Base-by-base conservation (phyloP, 2,888 invertebrate genomes). In the Unio pictorum region DNA sequence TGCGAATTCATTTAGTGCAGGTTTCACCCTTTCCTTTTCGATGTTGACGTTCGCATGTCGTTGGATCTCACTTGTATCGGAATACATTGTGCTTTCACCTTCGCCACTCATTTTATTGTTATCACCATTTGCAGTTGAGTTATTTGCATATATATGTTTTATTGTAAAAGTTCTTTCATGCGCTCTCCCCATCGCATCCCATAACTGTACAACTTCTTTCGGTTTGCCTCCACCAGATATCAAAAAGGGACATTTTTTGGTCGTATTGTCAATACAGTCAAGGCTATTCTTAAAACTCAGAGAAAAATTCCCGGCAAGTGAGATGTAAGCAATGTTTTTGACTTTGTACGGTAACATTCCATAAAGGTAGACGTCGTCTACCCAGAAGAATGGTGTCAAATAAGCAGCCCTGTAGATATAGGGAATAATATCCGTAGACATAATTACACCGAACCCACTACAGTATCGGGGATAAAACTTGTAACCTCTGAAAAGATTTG, bases 381-480 rank as follows among this genome's bases (percentile, higher is more conserved):
- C 74, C 77, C 77, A 77, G 71, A 77, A 73, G 67, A 77, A 77
- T 67, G 77, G 77, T 23, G 77, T 77, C 30, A 71, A 34, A 8
- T 63, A 55, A 20, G 77, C 71, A 20, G 77, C 60, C 61, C 67
- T 69, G 67, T 68, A 74, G 56, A 77, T 69, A 57, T 67, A 72
- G 3, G 74, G 77, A 26, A 77, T 74, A 59, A 68, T 64, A 68
- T 77, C 77, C 66, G 71, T 71, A 28, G 77, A 64, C 4, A 77
- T 65, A 34, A 77, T 64, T 3, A 77, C 77, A 64, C 71, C 67
- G 58, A 77, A 77, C 8, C 77, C 77, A 23, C 73, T 74, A 61
- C 77, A 77, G 59, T 77, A 77, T 54, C 70, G 54, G 1, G 77
- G 77, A 55, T 74, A 77, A 60, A 61, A 73, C 61, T 69, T 74